Percentiles rank a stretch among this genome's conserved stretches.
phyloP scores from a whole-genome alignment of 1,140 invertebrate genomes.

The Zophobas morio region DNA sequence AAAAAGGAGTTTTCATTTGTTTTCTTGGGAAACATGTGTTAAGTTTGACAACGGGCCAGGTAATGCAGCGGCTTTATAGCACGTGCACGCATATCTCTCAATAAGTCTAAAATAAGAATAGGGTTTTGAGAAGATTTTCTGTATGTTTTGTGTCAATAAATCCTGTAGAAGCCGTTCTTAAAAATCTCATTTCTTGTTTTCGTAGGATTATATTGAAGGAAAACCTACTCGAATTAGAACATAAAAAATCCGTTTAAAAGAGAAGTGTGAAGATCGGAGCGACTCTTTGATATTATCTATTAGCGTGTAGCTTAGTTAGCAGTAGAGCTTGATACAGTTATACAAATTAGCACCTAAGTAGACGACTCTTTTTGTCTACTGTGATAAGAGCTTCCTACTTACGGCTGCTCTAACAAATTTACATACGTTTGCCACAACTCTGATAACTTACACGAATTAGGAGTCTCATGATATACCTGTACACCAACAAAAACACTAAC shows the following conservation, averaged over 20 bases:
- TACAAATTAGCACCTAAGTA: slow-evolving; percentile 34
- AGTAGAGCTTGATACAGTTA: slow-evolving; percentile 20
- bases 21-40: too few species aligned
- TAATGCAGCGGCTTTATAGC: background rate
- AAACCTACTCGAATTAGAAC: background rate
- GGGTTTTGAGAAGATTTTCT: slow-evolving; percentile 10
- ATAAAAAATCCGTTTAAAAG: slow-evolving; percentile 21
- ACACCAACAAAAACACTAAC: slow-evolving; percentile 23
- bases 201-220: slow-evolving; percentile 21
- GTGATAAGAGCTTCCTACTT: slow-evolving; percentile 30
- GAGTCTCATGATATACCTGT: slow-evolving; percentile 33
- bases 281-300: slow-evolving; percentile 27
- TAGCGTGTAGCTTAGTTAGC: slow-evolving; percentile 9
- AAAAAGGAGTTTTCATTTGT: too few species aligned
- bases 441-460: slow-evolving; percentile 37
- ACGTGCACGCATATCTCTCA: background rate
- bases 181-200: slow-evolving; percentile 30
- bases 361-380: slow-evolving; percentile 16
- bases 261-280: background rate
- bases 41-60: too few species aligned
- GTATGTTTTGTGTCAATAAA: slow-evolving; percentile 16
- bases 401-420: slow-evolving; percentile 32
- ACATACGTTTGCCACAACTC: slow-evolving; percentile 41
- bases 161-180: slow-evolving; percentile 7
- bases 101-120: background rate